Evolutionary conservation across 2,113 vertebrate species (phyloP), one percentile per base, ranked within the genome.

Genomic region (Alectura lathami): DNA sequence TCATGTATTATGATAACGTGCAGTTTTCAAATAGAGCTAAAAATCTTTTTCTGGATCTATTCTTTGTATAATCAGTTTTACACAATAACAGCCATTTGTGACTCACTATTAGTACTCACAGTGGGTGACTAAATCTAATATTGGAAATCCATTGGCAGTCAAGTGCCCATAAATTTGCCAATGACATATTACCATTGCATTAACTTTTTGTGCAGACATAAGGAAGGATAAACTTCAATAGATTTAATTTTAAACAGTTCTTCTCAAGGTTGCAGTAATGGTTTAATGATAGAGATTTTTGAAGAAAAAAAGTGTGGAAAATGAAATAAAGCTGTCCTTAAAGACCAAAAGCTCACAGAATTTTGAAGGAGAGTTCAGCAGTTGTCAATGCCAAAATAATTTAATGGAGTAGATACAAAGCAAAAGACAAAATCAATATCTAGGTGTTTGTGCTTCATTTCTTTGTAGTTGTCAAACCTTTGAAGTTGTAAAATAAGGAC

Each of bases 401-500:
- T 88, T 94, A 94, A 94, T 38, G 42, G 75, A 80, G 36, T 86
- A 82, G 45, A 95, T 95, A 95, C 74, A 94, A 96, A 83, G 89
- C 90, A 93, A 91, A 70, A 95, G 94, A 80, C 34, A 89, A 74
- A 72, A 94, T 75, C 68, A 93, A 91, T 88, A 95, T 30, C 24
- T 43, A 79, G 81, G 59, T 75, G 56, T 77, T 89, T 93, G 78
- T 86, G 64, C 34, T 89, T 80, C 66, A 54, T 94, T 93, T 92
- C 93, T 89, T 94, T 67, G 60, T 82, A 75, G 77, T 57, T 70
- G 78, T 94, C 67, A 92, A 81, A 66, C 24, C 80, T 93, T 62
- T 85, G 79, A 93, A 95, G 91, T 76, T 88, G 79, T 91, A 88
- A 96, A 88, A 97, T 94, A 96, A 91, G 86, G 83, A 95, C 48